Percentiles rank a stretch among this genome's conserved stretches.
These are phyloP conservation scores for Chelidonichthys spinosus DNA, from an alignment of 2,797 vertebrate genomes.

Conservation along the genomic window DNA sequence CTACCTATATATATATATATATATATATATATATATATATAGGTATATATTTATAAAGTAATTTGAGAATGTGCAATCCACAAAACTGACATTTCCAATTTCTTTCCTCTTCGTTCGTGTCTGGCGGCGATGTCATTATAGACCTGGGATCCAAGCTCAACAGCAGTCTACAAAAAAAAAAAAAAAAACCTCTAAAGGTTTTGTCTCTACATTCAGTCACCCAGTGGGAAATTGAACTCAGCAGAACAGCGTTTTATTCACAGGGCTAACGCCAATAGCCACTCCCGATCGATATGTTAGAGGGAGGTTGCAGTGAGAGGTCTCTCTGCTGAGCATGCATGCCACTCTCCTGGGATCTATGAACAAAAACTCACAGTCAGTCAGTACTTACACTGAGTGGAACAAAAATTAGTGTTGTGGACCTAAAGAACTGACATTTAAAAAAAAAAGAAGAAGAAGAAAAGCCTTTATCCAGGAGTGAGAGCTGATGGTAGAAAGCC, in stretches of 20 bases:
- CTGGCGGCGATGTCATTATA: constrained; percentile 55
- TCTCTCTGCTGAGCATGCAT: constrained; percentile 74
- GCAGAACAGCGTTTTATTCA: constrained; percentile 82
- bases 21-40: too few relatives aligned
- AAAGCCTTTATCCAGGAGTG: constrained; percentile 55
- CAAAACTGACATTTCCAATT: constrained; percentile 73
- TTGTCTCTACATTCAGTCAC: constrained; percentile 81
- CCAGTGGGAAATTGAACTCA: constrained; percentile 80
- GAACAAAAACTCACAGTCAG: constrained; percentile 85
- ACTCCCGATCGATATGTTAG: constrained; percentile 81
- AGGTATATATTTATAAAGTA: constrained; percentile 34
- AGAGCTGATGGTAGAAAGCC: constrained; percentile 53
- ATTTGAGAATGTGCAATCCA: constrained; percentile 48
- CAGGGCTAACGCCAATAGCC: constrained; percentile 80
- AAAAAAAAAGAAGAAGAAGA: constrained; percentile 38
- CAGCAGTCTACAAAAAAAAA: constrained; percentile 63
- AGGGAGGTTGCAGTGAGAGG: constrained; percentile 76
- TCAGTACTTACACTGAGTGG: constrained; percentile 76
- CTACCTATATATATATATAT: too few relatives aligned
- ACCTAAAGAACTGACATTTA: constrained; percentile 81
- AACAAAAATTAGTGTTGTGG: constrained; percentile 73
- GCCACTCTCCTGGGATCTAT: constrained; percentile 72
- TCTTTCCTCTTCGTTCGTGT: constrained; percentile 35
- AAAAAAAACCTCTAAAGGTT: constrained; percentile 75
- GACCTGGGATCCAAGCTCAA: constrained; percentile 57